These are phyloP conservation scores for Halcyon senegalensis DNA, from an alignment of 2,113 vertebrate species.

Conservation along the genomic window DNA sequence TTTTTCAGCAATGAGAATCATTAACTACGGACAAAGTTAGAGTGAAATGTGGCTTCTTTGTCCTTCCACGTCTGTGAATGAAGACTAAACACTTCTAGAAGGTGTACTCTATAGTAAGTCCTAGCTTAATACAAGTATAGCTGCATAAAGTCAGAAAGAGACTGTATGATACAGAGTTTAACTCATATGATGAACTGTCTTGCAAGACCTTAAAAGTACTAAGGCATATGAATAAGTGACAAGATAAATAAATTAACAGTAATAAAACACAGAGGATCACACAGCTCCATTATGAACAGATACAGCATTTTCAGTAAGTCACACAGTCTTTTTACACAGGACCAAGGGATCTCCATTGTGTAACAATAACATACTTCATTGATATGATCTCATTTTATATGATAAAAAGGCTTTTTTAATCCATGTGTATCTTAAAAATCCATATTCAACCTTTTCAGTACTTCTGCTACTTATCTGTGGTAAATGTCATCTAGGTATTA, in stretches of 20 bases:
- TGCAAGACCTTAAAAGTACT: not conserved
- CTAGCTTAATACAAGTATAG: not conserved
- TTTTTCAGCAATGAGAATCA: conserved; percentile 23
- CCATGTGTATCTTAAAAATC: not conserved
- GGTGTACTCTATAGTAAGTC: not conserved
- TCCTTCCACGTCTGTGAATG: not conserved
- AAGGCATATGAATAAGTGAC: not conserved
- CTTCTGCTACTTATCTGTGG: not conserved
- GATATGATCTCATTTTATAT: not conserved
- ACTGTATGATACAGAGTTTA: not conserved
- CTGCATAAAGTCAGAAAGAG: not conserved
- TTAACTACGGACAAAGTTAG: conserved; percentile 8
- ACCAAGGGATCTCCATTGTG: not conserved
- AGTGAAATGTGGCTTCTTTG: not conserved
- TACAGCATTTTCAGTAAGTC: not conserved
- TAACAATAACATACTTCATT: not conserved
- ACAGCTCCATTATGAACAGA: not conserved
- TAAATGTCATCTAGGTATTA: not conserved
- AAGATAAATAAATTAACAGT: not conserved
- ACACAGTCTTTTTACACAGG: not conserved
- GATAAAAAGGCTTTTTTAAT: not conserved
- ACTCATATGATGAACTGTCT: not conserved
- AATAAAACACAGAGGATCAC: not conserved
- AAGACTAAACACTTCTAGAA: not conserved
- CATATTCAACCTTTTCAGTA: not conserved